Base-by-base conservation (phyloP, 2,797 vertebrate species). In the Semaprochilodus insignis region DNA sequence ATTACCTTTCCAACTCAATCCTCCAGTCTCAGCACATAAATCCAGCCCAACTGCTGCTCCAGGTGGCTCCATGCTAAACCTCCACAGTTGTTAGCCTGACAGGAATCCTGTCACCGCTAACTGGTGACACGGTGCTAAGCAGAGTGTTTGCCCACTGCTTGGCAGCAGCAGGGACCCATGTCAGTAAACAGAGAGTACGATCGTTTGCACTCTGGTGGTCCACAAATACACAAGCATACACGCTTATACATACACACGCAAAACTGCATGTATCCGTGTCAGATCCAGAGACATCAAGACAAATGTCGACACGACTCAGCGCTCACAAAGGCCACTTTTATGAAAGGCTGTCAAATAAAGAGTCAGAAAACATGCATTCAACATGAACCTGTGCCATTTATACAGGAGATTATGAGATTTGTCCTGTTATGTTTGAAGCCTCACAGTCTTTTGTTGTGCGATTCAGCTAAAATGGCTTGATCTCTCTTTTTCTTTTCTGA, bases 61-160 rank as follows among this genome's bases (percentile, higher is more conserved):
- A 87, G 85, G 86, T 88, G 87, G 87, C 84, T 83, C 65, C 6
- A n/a, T 17, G 34, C 82, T 85, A 84, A 85, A 89, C 31, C 78
- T 54, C 36, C 54, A 44, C 62, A 63, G 59, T 71, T 25, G 63
- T 69, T 75, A 62, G 36, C 44, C 74, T 78, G 70, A 25, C 77
- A 80, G 73, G 81, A 81, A 74, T 78, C 79, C 31, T 44, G 74
- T 85, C 81, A 71, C 19, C 14, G 19, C 55, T 83, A 77, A 80
- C 74, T 60, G 59, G 73, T 48, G 81, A 80, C 54, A 36, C 1
- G 8, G 65, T 48, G 70, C 63, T 54, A 69, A 59, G 55, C 59
- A 59, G 31, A 82, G 73, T 21, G 66, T 60, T 86, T 71, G 48
- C 23, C 65, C 71, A 77, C 70, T 63, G 62, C 40, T 60, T 81